Base-by-base conservation (phyloP, 2,113 vertebrate genomes). In the Silurus asotus region DNA sequence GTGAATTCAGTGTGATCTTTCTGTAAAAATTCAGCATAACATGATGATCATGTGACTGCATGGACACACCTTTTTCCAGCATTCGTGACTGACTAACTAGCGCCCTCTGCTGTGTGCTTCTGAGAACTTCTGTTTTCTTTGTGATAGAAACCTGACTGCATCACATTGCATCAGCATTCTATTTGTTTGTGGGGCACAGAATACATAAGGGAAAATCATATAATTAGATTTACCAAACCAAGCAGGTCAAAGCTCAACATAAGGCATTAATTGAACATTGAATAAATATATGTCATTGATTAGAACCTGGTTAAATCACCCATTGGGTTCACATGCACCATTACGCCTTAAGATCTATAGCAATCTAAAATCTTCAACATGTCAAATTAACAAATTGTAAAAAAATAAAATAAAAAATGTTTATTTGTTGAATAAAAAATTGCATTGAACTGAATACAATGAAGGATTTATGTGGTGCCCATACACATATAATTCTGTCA, bases 91-190 rank as follows among this genome's bases (percentile, higher is more conserved):
- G 72, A 84, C 49, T 51, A 49, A 82, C 88, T 69, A 20, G 88
- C 90, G 0, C 92, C 94, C 92, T 87, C 94, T 94, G 92, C 90
- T 93, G 94, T 90, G 7, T 6, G 8, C 62, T 15, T 64, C 28
- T 69, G 58, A 69, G 58, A 76, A 51, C 83, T 15, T n/a, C 51
- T 84, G 13, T 23, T 80, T 59, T 49, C 17, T 58, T 77, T 61
- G 64, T 56, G 9, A 78, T 56, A 65, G 48, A 85, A 77, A 79
- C 1, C 53, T n/a, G 11, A 59, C 77, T 86, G 55, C 84, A 72
- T 81, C 77, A 37, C 56, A 58, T 72, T 86, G 77, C 64, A 81
- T 86, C 76, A 80, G 84, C 77, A 72, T 15, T 81, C 13, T 25
- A 49, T 61, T 65, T 69, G 10, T 28, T 83, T 37, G 14, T 49